These are phyloP conservation scores for Diglossa brunneiventris DNA, from an alignment of 2,113 vertebrate species.

Conservation along the genomic window DNA sequence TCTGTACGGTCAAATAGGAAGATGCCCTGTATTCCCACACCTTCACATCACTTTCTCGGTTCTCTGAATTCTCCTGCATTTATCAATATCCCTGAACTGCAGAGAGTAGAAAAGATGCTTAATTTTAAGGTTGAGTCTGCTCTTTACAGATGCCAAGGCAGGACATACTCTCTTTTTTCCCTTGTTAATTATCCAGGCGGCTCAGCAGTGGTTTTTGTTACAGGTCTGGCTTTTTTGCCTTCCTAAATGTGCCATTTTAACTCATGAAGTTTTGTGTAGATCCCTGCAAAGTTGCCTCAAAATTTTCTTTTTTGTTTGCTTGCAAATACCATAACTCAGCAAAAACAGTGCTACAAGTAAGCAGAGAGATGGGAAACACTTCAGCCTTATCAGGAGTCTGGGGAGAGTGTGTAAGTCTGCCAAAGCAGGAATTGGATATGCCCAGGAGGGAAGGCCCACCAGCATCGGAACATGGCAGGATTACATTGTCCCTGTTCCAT, in stretches of 20 bases:
- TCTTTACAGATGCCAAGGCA: background rate
- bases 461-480: background rate
- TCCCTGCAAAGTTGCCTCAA: background rate
- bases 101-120: background rate
- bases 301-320: background rate
- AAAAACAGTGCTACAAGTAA: background rate
- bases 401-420: background rate
- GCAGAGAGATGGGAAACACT: background rate
- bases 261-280: background rate
- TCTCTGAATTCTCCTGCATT: background rate
- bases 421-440: background rate
- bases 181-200: background rate
- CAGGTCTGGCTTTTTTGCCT: background rate
- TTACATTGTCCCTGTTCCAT: background rate
- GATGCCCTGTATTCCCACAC: background rate
- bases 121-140: background rate
- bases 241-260: background rate
- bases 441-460: background rate
- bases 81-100: background rate
- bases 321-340: background rate
- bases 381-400: background rate
- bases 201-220: background rate
- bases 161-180: background rate
- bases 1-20: background rate
- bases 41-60: background rate